These are phyloP conservation scores for Drosophila bifasciata DNA, from an alignment of 1,140 invertebrate genomes.

Conservation along the genomic window DNA sequence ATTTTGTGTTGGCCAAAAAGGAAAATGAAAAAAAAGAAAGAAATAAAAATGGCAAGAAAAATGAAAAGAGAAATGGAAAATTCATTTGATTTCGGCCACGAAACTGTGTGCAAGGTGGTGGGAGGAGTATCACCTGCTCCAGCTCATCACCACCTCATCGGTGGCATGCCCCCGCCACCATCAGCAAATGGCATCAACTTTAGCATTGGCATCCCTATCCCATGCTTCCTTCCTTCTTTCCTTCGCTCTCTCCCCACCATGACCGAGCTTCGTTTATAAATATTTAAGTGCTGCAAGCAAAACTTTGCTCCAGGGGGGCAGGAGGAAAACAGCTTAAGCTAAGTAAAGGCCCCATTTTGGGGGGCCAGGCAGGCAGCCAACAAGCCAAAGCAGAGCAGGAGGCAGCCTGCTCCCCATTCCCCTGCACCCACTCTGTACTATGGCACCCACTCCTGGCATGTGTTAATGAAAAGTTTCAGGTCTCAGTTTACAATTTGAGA, in stretches of 20 bases:
- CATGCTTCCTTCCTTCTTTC: background rate
- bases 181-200: background rate
- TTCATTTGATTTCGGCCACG: slow-evolving; percentile 33
- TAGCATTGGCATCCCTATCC: background rate
- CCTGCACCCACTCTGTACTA: background rate
- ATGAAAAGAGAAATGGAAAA: slow-evolving; percentile 43
- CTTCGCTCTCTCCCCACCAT: background rate
- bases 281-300: slow-evolving; percentile 63
- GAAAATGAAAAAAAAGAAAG: slow-evolving; percentile 3
- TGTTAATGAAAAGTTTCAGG: slow-evolving; percentile 51
- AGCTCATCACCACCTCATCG: slow-evolving; percentile 34
- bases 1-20: slow-evolving; percentile 13
- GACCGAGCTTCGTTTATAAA: slow-evolving; percentile 54
- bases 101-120: slow-evolving; percentile 1
- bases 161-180: background rate
- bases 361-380: slow-evolving; percentile 18
- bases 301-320: slow-evolving; percentile 25
- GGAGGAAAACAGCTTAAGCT: slow-evolving; percentile 44
- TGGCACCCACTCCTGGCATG: slow-evolving; percentile 31
- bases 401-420: slow-evolving; percentile 10
- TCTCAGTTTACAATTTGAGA: slow-evolving; percentile 44
- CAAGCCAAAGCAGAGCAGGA: slow-evolving; percentile 15
- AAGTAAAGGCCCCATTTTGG: slow-evolving; percentile 47
- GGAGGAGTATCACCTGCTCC: slow-evolving; percentile 17
- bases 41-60: slow-evolving; percentile 28